Evolutionary conservation across 2,888 invertebrate species (phyloP), one percentile per base, ranked within the genome.

Genomic region (Oligia latruncula): DNA sequence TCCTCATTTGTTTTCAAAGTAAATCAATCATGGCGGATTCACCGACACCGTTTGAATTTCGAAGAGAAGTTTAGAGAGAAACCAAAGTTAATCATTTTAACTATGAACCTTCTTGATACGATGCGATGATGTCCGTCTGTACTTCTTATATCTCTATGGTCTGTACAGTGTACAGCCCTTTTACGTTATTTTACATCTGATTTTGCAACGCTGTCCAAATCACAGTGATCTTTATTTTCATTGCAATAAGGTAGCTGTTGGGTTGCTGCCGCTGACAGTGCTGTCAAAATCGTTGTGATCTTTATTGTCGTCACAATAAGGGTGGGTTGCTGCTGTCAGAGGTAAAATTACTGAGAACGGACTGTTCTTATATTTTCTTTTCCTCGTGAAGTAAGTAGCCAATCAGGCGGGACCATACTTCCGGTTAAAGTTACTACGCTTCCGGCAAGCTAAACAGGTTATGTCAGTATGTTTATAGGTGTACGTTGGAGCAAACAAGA

Each of bases 341-440:
- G 55, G 8, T 9, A 55, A 55, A 55, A 55, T 23, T 23, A 55
- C 55, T 8, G 55, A 23, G 23, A 55, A 23, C 55, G 8, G 55
- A 55, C 23, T 23, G 20, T 55, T 20, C 58, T 15, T 29, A 29
- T 29, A 29, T 29, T 29, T 81, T 74, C 73, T 71, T 74, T 86
- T 83, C 78, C 78, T 74, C n/a, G 60, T 73, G 8, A 64, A 84
- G 80, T 85, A 68, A 74, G 46, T 46, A 68, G 35, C 29, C 86
- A n/a, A 86, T 84, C 84, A 83, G 52, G 78, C 86, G 86, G 20
- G 29, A 29, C 1, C 29, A n/a, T 15, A 49, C 52, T 86, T 84
- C 83, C 84, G 83, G 71, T 40, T 76, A 23, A 29, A 64, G 43
- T 80, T 49, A 70, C 71, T 66, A 43, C 35, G 71, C 71, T 84